A percentile compares a stretch with the other conserved stretches of the same genome.
Conservation (phyloP, 2,113 vertebrate genomes). For the Sorex fumeus region DNA sequence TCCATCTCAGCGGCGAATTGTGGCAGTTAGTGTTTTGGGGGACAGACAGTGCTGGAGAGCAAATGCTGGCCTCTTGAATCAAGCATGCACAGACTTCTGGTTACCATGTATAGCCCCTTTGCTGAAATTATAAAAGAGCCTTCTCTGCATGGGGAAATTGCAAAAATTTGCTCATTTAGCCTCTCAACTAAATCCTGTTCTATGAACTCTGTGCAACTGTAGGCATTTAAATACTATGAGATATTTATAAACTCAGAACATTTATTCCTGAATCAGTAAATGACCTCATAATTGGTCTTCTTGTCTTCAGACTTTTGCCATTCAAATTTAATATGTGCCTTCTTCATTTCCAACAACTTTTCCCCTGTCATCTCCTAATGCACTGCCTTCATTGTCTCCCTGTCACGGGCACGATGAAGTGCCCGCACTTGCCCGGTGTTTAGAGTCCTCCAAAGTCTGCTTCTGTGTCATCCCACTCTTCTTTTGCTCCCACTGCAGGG, state of each 20-base stretch:
- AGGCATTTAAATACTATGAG: background rate
- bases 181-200: background rate
- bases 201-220: background rate
- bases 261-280: background rate
- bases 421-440: rapidly evolving
- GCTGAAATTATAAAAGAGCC: background rate
- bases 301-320: conserved; percentile 20
- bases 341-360: background rate
- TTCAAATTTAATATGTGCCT: background rate
- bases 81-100: background rate
- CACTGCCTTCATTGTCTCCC: background rate
- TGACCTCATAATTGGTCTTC: background rate
- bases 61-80: background rate
- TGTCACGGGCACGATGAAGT: background rate
- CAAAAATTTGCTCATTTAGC: background rate
- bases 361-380: background rate
- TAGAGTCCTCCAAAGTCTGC: background rate
- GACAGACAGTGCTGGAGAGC: no score
- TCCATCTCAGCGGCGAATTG: no score
- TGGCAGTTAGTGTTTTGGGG: no score
- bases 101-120: background rate
- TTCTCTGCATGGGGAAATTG: background rate
- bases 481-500: background rate
- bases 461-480: background rate
- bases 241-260: conserved; percentile 51